These are phyloP conservation scores for Pseudochaenichthys georgianus DNA, from an alignment of 2,797 vertebrate species.

Conservation along the genomic window DNA sequence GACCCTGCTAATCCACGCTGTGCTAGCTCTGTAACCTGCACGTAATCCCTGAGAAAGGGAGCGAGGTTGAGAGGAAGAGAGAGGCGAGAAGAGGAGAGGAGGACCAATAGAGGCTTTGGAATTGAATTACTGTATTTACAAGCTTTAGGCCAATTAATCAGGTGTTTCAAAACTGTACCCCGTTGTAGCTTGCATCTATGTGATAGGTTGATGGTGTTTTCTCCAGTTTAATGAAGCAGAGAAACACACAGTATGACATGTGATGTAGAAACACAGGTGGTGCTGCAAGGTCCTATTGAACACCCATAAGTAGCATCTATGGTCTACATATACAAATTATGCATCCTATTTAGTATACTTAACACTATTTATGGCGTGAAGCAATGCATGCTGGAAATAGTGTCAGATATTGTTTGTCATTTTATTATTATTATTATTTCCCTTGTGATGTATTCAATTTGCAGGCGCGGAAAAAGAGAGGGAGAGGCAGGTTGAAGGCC, in stretches of 20 bases:
- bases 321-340: not conserved
- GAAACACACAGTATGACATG: slow-evolving; percentile 14
- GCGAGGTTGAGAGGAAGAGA: slow-evolving; percentile 65
- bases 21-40: slow-evolving; percentile 88
- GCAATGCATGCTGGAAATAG: not conserved
- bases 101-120: slow-evolving; percentile 86
- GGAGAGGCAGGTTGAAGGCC: not conserved
- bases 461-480: not conserved
- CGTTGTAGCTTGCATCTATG: slow-evolving; percentile 25
- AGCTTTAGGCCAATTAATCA: slow-evolving; percentile 88
- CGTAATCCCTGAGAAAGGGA: slow-evolving; percentile 88
- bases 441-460: not conserved
- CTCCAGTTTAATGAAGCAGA: slow-evolving; percentile 28
- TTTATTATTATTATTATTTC: not conserved
- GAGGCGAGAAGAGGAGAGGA: slow-evolving; percentile 61
- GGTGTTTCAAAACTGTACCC: slow-evolving; percentile 72
- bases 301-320: not conserved
- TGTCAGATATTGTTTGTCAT: not conserved
- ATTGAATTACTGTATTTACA: slow-evolving; percentile 86
- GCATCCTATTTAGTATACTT: not conserved
- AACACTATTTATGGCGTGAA: not conserved
- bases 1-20: slow-evolving; percentile 87
- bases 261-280: slow-evolving; percentile 4
- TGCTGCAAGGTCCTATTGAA: slow-evolving; percentile 1
- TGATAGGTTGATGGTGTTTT: slow-evolving; percentile 17